Evolutionary conservation across 1,140 invertebrate genomes (phyloP), one percentile per base, ranked within the genome.

Genomic region (Nilaparvata lugens): DNA sequence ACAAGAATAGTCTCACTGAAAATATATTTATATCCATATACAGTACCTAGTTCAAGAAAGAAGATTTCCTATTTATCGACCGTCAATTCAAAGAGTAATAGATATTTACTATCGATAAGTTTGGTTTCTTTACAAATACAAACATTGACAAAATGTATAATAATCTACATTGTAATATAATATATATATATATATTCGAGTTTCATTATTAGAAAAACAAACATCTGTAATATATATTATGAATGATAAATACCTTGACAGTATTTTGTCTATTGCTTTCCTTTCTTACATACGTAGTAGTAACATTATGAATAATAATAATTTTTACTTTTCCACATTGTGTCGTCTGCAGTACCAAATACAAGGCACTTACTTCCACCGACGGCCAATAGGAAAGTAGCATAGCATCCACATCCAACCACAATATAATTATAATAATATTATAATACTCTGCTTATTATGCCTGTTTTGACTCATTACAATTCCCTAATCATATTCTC

Each of bases 1-100:
- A 66, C 61, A 60, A 58, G 56, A 62, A 56, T 58, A 58, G 45
- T 51, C 42, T 56, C 57, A 56, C 42, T 51, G 60, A 62, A 56
- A 62, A 56, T 48, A 48, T 48, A 48, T 48, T 48, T 16, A 48
- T 48, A 48, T 48, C 16, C 21, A 48, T 48, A 48, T 48, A 19
- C 21, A 48, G 31, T 48, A n/a, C n/a, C 9, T 40, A 48, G 16
- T 18, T 48, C 13, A 45, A 18, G n/a, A 18, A 48, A 48, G 45
- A 48, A 48, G 45, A 48, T 48, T 23, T 48, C 16, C 21, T 19
- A 19, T 48, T 48, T 48, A 19, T 48, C 45, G 21, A 48, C 45
- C 21, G 2, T 48, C 45, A 48, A 48, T 48, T 48, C 11, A 19
- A 48, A 48, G 45, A 48, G 45, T 9, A 48, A 48, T 48, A 48